A percentile compares a stretch with the other conserved stretches of the same genome.
These are phyloP conservation scores for Synanthedon myopaeformis DNA, from an alignment of 2,888 invertebrate species.

Conservation along the genomic window DNA sequence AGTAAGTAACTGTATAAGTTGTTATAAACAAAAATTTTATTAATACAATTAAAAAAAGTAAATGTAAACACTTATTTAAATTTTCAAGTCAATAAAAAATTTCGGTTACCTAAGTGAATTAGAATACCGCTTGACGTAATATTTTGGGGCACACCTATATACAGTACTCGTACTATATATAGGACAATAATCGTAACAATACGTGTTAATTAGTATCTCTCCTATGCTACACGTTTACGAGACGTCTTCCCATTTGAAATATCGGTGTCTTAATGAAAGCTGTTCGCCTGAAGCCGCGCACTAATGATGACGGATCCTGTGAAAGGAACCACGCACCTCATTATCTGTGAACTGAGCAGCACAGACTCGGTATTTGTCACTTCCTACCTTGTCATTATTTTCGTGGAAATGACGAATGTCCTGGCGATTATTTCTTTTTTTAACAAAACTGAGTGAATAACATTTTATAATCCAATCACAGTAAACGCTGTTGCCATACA, in stretches of 20 bases:
- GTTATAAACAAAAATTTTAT: too few species aligned
- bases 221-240: conserved; percentile 10
- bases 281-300: conserved; percentile 42
- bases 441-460: too few species aligned
- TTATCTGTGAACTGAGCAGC: conserved; percentile 50
- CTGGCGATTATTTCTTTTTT: conserved; percentile 6
- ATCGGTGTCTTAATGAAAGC: conserved; percentile 60
- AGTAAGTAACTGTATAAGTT: too few species aligned
- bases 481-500: too few species aligned
- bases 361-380: conserved; percentile 34
- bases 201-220: conserved; percentile 22
- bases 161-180: too few species aligned
- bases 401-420: conserved; percentile 25
- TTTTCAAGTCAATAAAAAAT: too few species aligned
- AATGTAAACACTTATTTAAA: neutral
- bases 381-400: conserved; percentile 30
- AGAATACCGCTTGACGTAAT: too few species aligned
- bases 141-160: too few species aligned
- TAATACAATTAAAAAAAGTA: too few species aligned
- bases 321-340: conserved; percentile 47
- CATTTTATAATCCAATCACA: too few species aligned
- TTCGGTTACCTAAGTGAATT: too few species aligned
- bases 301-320: conserved; percentile 62
- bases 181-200: conserved; percentile 24
- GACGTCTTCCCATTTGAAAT: conserved; percentile 41